Evolutionary conservation across 2,113 vertebrate genomes (phyloP), one percentile per base, ranked within the genome.

Genomic region (Prochilodus magdalenae): DNA sequence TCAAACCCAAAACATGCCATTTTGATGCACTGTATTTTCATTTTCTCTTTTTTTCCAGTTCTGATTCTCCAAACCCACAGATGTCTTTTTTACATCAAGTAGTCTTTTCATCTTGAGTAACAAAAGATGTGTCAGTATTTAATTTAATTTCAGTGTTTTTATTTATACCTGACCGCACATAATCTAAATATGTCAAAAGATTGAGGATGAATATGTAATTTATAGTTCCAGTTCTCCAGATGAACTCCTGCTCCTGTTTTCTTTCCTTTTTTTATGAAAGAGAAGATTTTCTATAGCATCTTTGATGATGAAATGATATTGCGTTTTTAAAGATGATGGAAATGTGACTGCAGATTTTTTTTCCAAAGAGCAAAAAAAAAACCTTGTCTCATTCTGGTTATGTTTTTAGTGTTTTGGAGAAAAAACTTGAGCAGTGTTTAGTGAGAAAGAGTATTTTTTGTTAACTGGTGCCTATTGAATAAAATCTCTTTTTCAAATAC

Each of bases 161-260:
- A 94, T 94, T 94, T 94, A 94, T 94, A 90, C 89, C 87, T 91
- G 90, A 91, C 87, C 90, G 90, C 93, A 94, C 93, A 94, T 93
- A 93, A 92, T 86, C 86, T 83, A 79, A 89, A 84, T 75, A 88
- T 90, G 89, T 86, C 83, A 13, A 80, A 88, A 82, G 80, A 89
- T 83, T 86, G 47, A 88, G 87, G 84, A 88, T 87, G 89, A 92
- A 89, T 91, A 92, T 91, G 88, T 94, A 93, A 93, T 92, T 91
- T 91, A 92, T 93, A 86, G 74, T 76, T 78, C 82, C 82, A 79
- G 63, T 83, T 83, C 73, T 90, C 90, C 72, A 86, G 83, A 84
- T 81, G 81, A 85, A 85, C 36, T 87, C 40, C 74, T 89, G 63
- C 60, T 85, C 60, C 69, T 86, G 80, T 81, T 79, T 60, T 67